These are phyloP conservation scores for Silurus aristotelis DNA, from an alignment of 2,797 vertebrate species.

Conservation along the genomic window DNA sequence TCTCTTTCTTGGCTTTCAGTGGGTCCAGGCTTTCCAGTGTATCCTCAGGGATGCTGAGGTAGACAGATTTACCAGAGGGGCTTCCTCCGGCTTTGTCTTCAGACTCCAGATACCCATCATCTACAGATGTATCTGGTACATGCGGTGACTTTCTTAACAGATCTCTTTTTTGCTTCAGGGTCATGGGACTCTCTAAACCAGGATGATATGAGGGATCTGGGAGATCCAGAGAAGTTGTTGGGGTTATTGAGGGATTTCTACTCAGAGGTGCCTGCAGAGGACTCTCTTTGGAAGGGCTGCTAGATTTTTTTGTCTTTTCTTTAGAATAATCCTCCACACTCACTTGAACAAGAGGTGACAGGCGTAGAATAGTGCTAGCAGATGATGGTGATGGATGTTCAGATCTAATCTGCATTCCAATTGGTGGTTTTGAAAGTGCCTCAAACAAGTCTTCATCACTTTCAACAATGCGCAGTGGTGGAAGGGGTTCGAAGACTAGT, in stretches of 20 bases:
- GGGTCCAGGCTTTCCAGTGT: slow-evolving; percentile 78
- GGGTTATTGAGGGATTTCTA: slow-evolving; percentile 58
- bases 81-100: slow-evolving; percentile 74
- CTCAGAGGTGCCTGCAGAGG: slow-evolving; percentile 59
- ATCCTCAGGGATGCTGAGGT: slow-evolving; percentile 87
- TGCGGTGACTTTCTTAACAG: slow-evolving; percentile 87
- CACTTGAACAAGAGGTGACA: slow-evolving; percentile 86
- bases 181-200: slow-evolving; percentile 83
- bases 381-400: slow-evolving; percentile 68
- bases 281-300: slow-evolving; percentile 60
- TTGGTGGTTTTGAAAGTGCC: slow-evolving; percentile 50
- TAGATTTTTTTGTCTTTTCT: slow-evolving; percentile 68
- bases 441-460: slow-evolving; percentile 92
- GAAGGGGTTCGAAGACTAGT: slow-evolving; percentile 91
- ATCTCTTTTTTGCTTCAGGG: slow-evolving; percentile 93
- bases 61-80: slow-evolving; percentile 79
- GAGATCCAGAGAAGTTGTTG: slow-evolving; percentile 68
- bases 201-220: slow-evolving; percentile 65
- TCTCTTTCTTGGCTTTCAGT: slow-evolving; percentile 75
- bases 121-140: slow-evolving; percentile 85
- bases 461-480: slow-evolving; percentile 94
- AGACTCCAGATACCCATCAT: slow-evolving; percentile 70
- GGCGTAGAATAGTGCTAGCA: slow-evolving; percentile 79
- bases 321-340: slow-evolving; percentile 89
- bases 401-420: slow-evolving; percentile 56